phyloP scores from a whole-genome alignment of 2,113 vertebrate genomes.

The Stomatorhinus ivindoensis region DNA sequence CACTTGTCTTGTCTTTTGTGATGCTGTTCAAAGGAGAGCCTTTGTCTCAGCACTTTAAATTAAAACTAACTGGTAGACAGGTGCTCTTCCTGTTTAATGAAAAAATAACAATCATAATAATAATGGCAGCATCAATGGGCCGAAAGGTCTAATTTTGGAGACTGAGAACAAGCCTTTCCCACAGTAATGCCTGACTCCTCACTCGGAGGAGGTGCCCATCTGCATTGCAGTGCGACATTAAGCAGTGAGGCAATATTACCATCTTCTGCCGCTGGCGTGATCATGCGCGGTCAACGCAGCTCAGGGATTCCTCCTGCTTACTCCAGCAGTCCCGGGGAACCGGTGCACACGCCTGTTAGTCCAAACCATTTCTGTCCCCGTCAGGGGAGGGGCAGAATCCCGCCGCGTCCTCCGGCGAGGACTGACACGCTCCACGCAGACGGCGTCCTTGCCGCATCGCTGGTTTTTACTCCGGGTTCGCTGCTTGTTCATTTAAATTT shows the following conservation, averaged over 20 bases:
- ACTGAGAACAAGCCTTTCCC: not conserved
- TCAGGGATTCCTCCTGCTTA: not conserved
- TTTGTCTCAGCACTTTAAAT: not conserved
- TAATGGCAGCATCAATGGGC: not conserved
- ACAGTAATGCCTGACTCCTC: not conserved
- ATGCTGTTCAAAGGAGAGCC: not conserved
- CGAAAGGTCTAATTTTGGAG: not conserved
- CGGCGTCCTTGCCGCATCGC: not conserved
- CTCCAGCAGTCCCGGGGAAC: not conserved
- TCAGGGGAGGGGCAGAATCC: not conserved
- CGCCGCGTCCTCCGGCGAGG: not conserved
- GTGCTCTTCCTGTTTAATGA: not conserved
- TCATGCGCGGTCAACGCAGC: not conserved
- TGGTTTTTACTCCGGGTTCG: not conserved
- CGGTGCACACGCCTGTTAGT: not conserved
- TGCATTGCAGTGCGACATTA: not conserved
- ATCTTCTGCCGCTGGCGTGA: not conserved
- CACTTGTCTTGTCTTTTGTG: not conserved
- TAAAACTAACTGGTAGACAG: not conserved
- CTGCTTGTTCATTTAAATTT: slow-evolving; percentile 7
- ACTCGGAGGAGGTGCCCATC: not conserved
- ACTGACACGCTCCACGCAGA: not conserved
- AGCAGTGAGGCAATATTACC: not conserved
- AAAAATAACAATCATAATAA: not conserved
- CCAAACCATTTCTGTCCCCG: not conserved